Percentiles rank a stretch among this genome's conserved stretches.
phyloP scores from a whole-genome alignment of 2,888 invertebrate species.

The Ormyrus thymus region DNA sequence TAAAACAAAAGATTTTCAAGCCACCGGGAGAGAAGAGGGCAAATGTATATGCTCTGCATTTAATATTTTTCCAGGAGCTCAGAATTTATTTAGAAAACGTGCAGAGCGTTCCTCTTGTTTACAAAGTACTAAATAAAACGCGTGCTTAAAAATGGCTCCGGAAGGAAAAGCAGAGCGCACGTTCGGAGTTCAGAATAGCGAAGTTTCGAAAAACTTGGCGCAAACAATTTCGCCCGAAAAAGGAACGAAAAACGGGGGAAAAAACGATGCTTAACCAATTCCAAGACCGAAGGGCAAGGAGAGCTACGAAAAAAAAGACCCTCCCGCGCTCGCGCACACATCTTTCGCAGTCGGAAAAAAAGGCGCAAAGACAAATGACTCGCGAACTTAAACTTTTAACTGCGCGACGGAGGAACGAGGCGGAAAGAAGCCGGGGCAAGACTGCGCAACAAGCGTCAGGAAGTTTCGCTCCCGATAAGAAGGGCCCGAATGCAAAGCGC shows the following conservation, averaged over 20 bases:
- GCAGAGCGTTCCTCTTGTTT: too few relatives aligned
- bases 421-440: background rate
- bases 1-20: too few relatives aligned
- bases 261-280: conserved; percentile 7
- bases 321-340: background rate
- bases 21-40: too few relatives aligned
- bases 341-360: background rate
- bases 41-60: too few relatives aligned
- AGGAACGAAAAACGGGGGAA: conserved; percentile 13
- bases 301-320: background rate
- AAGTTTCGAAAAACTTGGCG: conserved; percentile 15
- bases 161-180: background rate
- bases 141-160: conserved; percentile 36
- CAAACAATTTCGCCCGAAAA: conserved; percentile 25
- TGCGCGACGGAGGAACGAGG: background rate
- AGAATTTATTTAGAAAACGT: too few relatives aligned
- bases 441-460: too few relatives aligned
- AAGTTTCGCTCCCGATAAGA: background rate
- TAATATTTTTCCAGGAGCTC: too few relatives aligned
- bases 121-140: conserved; percentile 27
- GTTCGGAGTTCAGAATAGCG: conserved; percentile 2
- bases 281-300: background rate
- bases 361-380: background rate
- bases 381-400: background rate
- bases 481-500: conserved; percentile 30